Evolutionary conservation across 2,888 invertebrate species (phyloP).

Genomic region (Epistrophe eligans): DNA sequence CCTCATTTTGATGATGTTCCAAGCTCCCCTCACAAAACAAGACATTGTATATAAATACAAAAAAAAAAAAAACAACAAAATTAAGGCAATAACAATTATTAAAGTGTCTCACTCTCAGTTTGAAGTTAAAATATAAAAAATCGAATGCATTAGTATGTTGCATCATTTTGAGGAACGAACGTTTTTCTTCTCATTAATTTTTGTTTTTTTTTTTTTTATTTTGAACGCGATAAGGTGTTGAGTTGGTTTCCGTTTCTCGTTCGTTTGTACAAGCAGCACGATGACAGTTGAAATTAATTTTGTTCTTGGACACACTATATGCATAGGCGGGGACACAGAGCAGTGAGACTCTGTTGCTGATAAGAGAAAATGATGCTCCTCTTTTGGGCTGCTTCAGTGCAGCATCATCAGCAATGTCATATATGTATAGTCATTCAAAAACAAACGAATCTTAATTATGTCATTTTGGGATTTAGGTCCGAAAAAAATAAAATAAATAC

Average conservation of each 20-base stretch:
- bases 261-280: slow-evolving; percentile 17
- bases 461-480: slow-evolving; percentile 50
- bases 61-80: slow-evolving; percentile 12
- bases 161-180: slow-evolving; percentile 9
- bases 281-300: slow-evolving; percentile 74
- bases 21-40: slow-evolving; percentile 24
- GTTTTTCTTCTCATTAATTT: slow-evolving; percentile 62
- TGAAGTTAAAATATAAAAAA: slow-evolving; percentile 31
- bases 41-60: neutral
- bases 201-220: neutral
- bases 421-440: slow-evolving; percentile 51
- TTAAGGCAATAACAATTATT: slow-evolving; percentile 72
- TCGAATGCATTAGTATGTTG: slow-evolving; percentile 68
- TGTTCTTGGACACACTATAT: slow-evolving; percentile 47
- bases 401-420: slow-evolving; percentile 1
- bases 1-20: slow-evolving; percentile 43
- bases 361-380: slow-evolving; percentile 42
- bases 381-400: neutral
- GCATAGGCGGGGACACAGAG: neutral
- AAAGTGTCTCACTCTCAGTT: slow-evolving; percentile 56
- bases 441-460: slow-evolving; percentile 70
- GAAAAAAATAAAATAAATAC: neutral
- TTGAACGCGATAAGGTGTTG: slow-evolving; percentile 66
- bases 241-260: slow-evolving; percentile 59
- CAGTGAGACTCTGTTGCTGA: slow-evolving; percentile 17